Evolutionary conservation across 2,888 invertebrate species (phyloP).

Genomic region (Belgica antarctica): DNA sequence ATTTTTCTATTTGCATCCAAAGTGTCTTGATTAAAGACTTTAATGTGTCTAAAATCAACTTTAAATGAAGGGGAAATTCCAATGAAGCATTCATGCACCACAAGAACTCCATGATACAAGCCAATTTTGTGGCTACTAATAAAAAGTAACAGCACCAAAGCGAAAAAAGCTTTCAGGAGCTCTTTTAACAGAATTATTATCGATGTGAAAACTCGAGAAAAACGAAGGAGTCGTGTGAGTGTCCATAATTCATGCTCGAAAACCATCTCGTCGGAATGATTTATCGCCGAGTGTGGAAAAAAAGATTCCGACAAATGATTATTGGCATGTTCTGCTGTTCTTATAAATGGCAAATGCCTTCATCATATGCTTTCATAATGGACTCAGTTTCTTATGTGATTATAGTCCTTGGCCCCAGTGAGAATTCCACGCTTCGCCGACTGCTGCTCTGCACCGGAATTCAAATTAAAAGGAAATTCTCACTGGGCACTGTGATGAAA

Average conservation of each 20-base stretch:
- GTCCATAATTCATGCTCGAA: conserved; percentile 35
- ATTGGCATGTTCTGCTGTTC: conserved; percentile 28
- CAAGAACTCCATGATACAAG: too few relatives aligned
- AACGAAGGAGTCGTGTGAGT: background rate
- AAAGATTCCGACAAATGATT: conserved; percentile 35
- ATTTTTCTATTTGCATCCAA: too few relatives aligned
- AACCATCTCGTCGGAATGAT: conserved; percentile 28
- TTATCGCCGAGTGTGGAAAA: conserved; percentile 6
- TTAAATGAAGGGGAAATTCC: too few relatives aligned
- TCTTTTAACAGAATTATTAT: conserved; percentile 18
- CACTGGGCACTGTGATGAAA: background rate
- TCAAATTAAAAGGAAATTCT: background rate
- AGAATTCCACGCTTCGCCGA: too few relatives aligned
- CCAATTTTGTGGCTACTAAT: background rate
- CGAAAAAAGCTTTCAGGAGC: background rate
- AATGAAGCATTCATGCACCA: too few relatives aligned
- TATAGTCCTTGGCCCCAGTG: too few relatives aligned
- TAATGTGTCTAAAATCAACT: too few relatives aligned
- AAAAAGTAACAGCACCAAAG: background rate
- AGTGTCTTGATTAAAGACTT: too few relatives aligned
- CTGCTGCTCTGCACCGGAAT: too few relatives aligned
- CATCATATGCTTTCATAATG: conserved; percentile 17
- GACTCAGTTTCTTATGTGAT: background rate
- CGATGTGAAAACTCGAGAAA: conserved; percentile 1
- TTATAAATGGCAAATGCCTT: conserved; percentile 23